A percentile compares a stretch with the other conserved stretches of the same genome.
Evolutionary conservation across 1,140 invertebrate genomes (phyloP).

Genomic region (Planococcus citri): DNA sequence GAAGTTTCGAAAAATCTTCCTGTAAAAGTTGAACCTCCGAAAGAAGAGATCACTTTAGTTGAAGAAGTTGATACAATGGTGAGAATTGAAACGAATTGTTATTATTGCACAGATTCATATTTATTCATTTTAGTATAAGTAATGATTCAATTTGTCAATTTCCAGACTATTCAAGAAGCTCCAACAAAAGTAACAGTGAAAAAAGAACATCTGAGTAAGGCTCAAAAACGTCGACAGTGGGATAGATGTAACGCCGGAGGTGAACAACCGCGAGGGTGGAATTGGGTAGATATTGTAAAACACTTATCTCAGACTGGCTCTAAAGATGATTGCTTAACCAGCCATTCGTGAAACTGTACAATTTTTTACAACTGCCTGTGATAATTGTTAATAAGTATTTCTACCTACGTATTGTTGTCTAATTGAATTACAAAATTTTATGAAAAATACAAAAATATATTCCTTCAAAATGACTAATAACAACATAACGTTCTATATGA

Average conservation of each 20-base stretch:
- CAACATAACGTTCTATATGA: not conserved
- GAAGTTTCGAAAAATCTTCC: conserved; percentile 23
- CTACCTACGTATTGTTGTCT: conserved; percentile 23
- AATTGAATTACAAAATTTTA: conserved; percentile 11
- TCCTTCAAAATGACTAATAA: not conserved
- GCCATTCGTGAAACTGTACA: not conserved
- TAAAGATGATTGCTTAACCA: conserved; percentile 35
- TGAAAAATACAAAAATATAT: not conserved
- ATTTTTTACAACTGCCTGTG: conserved; percentile 21
- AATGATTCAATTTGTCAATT: not conserved
- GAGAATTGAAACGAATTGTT: too few relatives aligned
- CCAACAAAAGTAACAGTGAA: conserved; percentile 45
- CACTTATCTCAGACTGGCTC: conserved; percentile 78
- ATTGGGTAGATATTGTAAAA: conserved; percentile 91
- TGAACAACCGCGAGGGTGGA: conserved; percentile 72
- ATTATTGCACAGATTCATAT: too few relatives aligned
- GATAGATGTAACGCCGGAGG: conserved; percentile 66
- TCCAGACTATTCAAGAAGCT: conserved; percentile 22
- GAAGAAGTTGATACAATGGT: not conserved
- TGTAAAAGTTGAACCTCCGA: conserved; percentile 17
- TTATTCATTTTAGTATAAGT: not conserved
- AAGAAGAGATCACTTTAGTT: conserved; percentile 13
- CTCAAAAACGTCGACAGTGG: conserved; percentile 81
- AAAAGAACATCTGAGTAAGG: conserved; percentile 77
- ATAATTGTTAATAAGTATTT: conserved; percentile 21